A percentile compares a stretch with the other conserved stretches of the same genome.
Conservation (phyloP, 2,797 vertebrate species). For the Acrossocheilus fasciatus region DNA sequence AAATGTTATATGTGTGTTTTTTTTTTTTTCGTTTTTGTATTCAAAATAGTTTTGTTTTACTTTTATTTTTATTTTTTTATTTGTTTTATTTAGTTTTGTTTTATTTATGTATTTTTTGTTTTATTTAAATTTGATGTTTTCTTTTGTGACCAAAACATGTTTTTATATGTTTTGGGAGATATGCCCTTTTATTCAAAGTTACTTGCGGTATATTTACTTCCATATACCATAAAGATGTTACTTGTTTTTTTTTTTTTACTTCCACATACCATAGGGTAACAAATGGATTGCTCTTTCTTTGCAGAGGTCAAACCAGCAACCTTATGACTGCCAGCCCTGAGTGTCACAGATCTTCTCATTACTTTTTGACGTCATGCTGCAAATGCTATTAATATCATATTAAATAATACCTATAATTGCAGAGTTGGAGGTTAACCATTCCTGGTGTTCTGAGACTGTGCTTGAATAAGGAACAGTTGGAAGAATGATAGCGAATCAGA, state of each 20-base stretch:
- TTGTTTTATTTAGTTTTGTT: background rate
- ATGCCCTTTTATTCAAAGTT: background rate
- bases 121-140: background rate
- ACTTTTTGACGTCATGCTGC: background rate
- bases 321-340: background rate
- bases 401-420: conserved; percentile 20
- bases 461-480: background rate
- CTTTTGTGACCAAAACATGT: background rate
- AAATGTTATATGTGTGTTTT: no score
- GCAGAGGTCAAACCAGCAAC: background rate
- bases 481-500: conserved; percentile 6
- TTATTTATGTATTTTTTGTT: background rate
- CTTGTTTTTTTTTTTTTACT: no score
- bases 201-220: background rate
- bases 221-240: background rate
- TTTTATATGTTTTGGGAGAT: background rate
- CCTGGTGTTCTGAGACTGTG: background rate
- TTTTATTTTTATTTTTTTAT: background rate
- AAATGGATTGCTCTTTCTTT: background rate
- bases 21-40: background rate
- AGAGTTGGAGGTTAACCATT: background rate
- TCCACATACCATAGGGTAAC: background rate
- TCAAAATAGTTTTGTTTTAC: background rate
- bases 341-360: background rate
- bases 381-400: conserved; percentile 11